Conservation (phyloP, 2,797 vertebrate species). For the Lycodopsis pacificus region DNA sequence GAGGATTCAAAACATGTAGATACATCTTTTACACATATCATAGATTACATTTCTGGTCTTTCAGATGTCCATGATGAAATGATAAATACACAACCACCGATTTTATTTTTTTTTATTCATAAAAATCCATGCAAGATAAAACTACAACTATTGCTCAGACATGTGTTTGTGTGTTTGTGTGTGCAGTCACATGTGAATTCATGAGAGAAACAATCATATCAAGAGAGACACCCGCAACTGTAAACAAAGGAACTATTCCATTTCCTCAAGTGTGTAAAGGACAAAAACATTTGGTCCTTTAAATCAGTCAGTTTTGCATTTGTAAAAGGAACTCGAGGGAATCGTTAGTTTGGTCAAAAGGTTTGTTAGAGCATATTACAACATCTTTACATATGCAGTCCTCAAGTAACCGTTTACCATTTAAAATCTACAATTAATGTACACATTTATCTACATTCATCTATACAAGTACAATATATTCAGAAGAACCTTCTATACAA, state of each 20-base stretch:
- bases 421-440: conserved; percentile 67
- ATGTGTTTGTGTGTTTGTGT: conserved; percentile 16
- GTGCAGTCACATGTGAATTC: conserved; percentile 16
- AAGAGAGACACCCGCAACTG: conserved; percentile 58
- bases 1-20: background rate
- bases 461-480: conserved; percentile 62
- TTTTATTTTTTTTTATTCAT: conserved; percentile 47
- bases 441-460: conserved; percentile 69
- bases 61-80: background rate
- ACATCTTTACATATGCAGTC: conserved; percentile 46
- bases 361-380: conserved; percentile 33
- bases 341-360: conserved; percentile 47
- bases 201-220: conserved; percentile 25
- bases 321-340: conserved; percentile 31
- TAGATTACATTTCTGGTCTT: background rate
- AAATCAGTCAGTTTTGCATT: conserved; percentile 52
- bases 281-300: conserved; percentile 51
- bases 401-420: conserved; percentile 44
- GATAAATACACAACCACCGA: conserved; percentile 21
- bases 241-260: conserved; percentile 69
- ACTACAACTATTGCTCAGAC: conserved; percentile 42
- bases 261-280: conserved; percentile 40
- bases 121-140: conserved; percentile 62
- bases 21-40: background rate
- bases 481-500: conserved; percentile 55